Percentiles rank a stretch among this genome's conserved stretches.
These are phyloP conservation scores for Aspidiotus destructor DNA, from an alignment of 2,888 invertebrate genomes.

Conservation along the genomic window DNA sequence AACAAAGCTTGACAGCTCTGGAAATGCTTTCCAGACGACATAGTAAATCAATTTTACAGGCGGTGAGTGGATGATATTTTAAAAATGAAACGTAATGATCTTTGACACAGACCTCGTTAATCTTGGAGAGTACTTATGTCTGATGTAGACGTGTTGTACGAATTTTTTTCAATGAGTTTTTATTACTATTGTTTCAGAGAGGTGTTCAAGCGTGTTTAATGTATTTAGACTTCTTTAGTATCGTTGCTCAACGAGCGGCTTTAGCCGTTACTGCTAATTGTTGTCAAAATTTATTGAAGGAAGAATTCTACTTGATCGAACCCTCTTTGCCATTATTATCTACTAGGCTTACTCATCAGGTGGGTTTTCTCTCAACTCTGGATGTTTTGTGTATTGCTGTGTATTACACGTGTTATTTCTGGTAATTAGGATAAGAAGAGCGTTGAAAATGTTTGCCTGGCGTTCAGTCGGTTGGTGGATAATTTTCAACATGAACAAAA, in stretches of 20 bases:
- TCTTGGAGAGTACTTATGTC: no score
- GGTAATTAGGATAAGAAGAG: slow-evolving; percentile 74
- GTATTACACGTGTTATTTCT: background rate
- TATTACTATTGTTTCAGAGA: slow-evolving; percentile 50
- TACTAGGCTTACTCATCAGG: slow-evolving; percentile 49
- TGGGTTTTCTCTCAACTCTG: slow-evolving; percentile 24
- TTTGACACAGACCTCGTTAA: no score
- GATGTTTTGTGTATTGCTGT: slow-evolving; percentile 16
- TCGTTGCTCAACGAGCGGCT: slow-evolving; percentile 93
- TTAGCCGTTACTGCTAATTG: slow-evolving; percentile 95
- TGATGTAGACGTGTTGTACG: background rate
- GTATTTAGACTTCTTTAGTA: slow-evolving; percentile 97
- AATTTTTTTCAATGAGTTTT: background rate
- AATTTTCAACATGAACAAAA: slow-evolving; percentile 88
- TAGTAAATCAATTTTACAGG: slow-evolving; percentile 90
- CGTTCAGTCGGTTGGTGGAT: slow-evolving; percentile 92
- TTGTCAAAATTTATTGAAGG: slow-evolving; percentile 83
- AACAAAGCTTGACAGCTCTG: slow-evolving; percentile 92
- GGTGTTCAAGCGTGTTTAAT: slow-evolving; percentile 94
- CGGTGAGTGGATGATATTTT: slow-evolving; percentile 49
- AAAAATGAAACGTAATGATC: no score
- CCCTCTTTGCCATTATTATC: slow-evolving; percentile 81
- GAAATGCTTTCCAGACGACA: slow-evolving; percentile 95
- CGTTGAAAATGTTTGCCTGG: slow-evolving; percentile 92
- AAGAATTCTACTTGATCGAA: slow-evolving; percentile 87